Base-by-base conservation (phyloP, 2,113 vertebrate species). In the Semicossyphus pulcher region DNA sequence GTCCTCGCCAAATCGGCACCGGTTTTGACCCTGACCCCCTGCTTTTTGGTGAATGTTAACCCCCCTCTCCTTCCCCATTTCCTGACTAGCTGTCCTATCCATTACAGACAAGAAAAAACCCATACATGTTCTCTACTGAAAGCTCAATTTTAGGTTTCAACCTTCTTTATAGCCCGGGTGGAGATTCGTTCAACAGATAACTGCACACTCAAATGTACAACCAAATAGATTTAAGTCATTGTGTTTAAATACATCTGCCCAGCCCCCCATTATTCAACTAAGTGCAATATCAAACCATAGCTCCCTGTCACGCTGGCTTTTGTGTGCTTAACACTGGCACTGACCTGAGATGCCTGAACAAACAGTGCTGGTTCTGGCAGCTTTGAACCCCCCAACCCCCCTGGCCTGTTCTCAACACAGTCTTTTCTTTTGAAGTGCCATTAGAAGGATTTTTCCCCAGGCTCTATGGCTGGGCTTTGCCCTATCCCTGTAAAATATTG, bases 341-440 rank as follows among this genome's bases (percentile, higher is more conserved):
- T 90, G 89, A 89, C 89, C 89, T 89, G 70, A 77, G 86, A 88
- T 78, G 68, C 81, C 83, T 76, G 82, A 88, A 87, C 87, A 90
- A 93, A 90, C 85, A 89, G 60, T 48, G 64, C 72, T 70, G 68
- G 78, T 84, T 74, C 78, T 66, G 60, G 64, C 72, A 70, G 83
- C 84, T 81, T 89, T 91, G 78, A 88, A 91, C 72, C 76, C 70
- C 41, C 78, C 72, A 73, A 31, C 71, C 82, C 81, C 81, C 83
- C 78, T 26, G 53, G 86, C 51, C 83, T 82, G 54, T 84, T 88
- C 76, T 85, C 83, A 83, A 66, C 77, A 78, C 71, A 73, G 60
- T 63, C 84, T 88, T 84, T 84, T 89, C 88, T 89, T 92, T 91
- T 92, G 86, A 91, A 91, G 85, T 87, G 56, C 80, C 74, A 79